Conservation (phyloP, 2,113 vertebrate species). For the Nerophis lumbriciformis region DNA sequence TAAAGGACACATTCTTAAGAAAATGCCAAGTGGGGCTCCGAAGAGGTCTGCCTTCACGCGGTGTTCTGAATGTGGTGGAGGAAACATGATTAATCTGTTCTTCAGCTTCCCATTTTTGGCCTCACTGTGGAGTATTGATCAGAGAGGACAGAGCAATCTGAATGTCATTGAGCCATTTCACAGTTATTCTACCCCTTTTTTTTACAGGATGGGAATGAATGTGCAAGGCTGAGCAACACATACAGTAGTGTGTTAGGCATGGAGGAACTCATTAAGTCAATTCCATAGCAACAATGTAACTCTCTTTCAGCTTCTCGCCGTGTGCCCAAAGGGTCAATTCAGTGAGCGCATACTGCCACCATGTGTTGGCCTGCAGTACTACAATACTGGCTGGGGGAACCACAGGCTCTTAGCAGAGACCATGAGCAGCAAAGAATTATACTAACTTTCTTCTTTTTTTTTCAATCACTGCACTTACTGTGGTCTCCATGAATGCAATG, state of each 20-base stretch:
- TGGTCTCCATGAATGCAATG: background rate
- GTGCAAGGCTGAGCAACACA: conserved; percentile 51
- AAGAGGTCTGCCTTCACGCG: conserved; percentile 5
- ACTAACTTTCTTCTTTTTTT: background rate
- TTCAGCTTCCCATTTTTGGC: conserved; percentile 1
- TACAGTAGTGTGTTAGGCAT: conserved; percentile 36
- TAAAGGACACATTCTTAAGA: conserved; percentile 13
- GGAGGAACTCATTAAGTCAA: conserved; percentile 65
- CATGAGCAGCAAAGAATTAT: conserved; percentile 17
- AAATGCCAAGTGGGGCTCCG: conserved; percentile 3
- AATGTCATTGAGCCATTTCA: conserved; percentile 50
- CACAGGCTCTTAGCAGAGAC: conserved; percentile 18
- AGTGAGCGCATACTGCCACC: conserved; percentile 66
- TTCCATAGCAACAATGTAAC: conserved; percentile 66
- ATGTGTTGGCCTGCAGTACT: conserved; percentile 57
- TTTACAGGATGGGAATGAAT: conserved; percentile 58
- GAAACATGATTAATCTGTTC: conserved; percentile 34
- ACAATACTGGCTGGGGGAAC: conserved; percentile 18
- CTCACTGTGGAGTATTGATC: conserved; percentile 38
- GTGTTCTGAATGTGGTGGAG: background rate
- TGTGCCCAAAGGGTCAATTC: conserved; percentile 24
- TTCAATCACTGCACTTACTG: background rate
- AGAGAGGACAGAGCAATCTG: conserved; percentile 32
- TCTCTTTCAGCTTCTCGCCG: conserved; percentile 27
- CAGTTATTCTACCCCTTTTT: conserved; percentile 48